These are phyloP conservation scores for Syndactyla subalaris DNA, from an alignment of 2,797 vertebrate genomes.

Conservation along the genomic window DNA sequence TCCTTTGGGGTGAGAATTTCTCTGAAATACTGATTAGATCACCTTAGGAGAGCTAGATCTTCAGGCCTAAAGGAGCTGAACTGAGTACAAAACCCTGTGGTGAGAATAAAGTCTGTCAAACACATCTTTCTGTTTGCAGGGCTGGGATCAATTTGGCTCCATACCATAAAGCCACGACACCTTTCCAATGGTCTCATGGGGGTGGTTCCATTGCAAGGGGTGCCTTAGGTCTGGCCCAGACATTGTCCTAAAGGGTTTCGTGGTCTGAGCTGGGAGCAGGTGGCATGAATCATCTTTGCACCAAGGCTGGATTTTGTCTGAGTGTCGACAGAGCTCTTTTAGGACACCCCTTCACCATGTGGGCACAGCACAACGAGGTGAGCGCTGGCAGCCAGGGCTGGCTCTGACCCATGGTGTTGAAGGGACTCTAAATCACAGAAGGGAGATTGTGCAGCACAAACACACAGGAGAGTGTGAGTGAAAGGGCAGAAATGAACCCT, in stretches of 20 bases:
- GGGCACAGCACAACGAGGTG: neutral
- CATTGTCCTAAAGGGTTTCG: neutral
- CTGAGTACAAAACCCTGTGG: neutral
- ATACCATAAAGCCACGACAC: neutral
- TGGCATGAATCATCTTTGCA: neutral
- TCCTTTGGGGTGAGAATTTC: neutral
- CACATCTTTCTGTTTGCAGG: neutral
- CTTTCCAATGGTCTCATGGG: neutral
- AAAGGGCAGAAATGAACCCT: neutral
- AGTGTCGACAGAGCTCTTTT: neutral
- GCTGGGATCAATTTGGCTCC: neutral
- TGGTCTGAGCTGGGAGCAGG: neutral
- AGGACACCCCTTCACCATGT: neutral
- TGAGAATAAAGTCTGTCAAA: neutral
- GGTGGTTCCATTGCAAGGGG: neutral
- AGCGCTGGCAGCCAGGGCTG: neutral
- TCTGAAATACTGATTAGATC: neutral
- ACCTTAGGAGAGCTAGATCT: neutral
- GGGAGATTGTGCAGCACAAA: neutral
- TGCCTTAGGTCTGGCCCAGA: neutral
- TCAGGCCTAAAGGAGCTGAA: neutral
- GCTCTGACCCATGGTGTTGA: neutral
- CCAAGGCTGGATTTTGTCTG: neutral
- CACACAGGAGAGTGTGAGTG: neutral
- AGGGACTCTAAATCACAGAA: neutral